Conservation (phyloP, 2,888 invertebrate species). For the Endotricha flammealis region DNA sequence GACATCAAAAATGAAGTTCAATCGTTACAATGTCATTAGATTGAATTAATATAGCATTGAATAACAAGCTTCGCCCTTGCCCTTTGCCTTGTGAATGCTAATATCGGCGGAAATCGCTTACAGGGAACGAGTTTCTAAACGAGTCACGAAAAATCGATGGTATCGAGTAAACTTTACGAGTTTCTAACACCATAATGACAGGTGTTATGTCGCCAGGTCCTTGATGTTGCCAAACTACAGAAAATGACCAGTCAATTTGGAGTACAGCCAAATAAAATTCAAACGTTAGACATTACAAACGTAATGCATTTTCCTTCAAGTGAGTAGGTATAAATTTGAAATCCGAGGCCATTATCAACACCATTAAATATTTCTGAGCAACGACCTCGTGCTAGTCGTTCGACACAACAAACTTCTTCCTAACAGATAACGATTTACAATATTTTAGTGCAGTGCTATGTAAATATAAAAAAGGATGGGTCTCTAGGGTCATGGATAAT, state of each 20-base stretch:
- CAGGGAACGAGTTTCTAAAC: constrained; percentile 17
- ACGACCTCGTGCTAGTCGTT: constrained; percentile 18
- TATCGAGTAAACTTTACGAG: constrained; percentile 34
- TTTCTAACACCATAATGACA: constrained; percentile 32
- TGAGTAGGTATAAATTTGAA: constrained; percentile 24
- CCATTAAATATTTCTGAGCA: constrained; percentile 11
- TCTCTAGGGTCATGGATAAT: too few relatives aligned
- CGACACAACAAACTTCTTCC: too few relatives aligned
- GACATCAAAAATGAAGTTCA: constrained; percentile 17
- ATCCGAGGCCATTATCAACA: constrained; percentile 17
- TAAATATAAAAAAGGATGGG: too few relatives aligned
- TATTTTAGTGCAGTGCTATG: too few relatives aligned
- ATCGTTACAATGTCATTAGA: constrained; percentile 20
- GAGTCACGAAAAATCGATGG: constrained; percentile 18
- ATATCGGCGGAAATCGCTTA: constrained; percentile 14
- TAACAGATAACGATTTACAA: too few relatives aligned
- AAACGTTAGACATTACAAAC: constrained; percentile 14
- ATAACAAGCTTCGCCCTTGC: constrained; percentile 33
- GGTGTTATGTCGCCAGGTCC: constrained; percentile 42
- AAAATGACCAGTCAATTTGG: constrained; percentile 59
- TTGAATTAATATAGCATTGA: constrained; percentile 21
- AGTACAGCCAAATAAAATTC: constrained; percentile 39
- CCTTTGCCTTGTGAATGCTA: constrained; percentile 36
- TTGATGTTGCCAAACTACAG: constrained; percentile 62
- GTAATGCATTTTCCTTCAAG: constrained; percentile 26